Evolutionary conservation across 2,888 invertebrate genomes (phyloP), one percentile per base, ranked within the genome.

Genomic region (Tiphia femorata): DNA sequence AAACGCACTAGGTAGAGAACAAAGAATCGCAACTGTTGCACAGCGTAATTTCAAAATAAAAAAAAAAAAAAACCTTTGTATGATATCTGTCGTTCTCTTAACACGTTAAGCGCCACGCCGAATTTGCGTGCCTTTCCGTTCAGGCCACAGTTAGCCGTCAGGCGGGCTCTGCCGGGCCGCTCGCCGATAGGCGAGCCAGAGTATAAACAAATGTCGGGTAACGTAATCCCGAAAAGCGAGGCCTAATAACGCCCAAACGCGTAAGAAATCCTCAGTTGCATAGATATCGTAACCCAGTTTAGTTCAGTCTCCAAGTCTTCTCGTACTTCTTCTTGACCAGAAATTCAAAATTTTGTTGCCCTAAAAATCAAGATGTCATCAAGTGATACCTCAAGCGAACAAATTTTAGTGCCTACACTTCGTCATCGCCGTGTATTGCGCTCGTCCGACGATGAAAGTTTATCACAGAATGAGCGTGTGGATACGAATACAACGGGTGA

Each of bases 301-400:
- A 21, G 19, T 40, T 40, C 40, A 40, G 20, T 40, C 21, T 21
- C 21, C 41, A 41, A 41, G 14, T n/a, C 41, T 41, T 21, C 23
- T 41, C 41, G 23, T n/a, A 41, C 23, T 41, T 21, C n/a, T 40
- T 40, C 21, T 40, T 40, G 20, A 21, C 41, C 23, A 41, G 41
- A 41, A 41, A 41, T 41, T 41, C 41, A 25, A 25, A 41, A 41
- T 41, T 41, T 23, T 41, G 41, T 41, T 41, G 41, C 12, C 41
- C 41, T 23, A 25, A 41, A 41, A 41, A 41, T 41, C n/a, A 41
- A 23, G 8, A 41, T 41, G 41, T 41, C 41, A 41, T 21, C 41
- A 41, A 41, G 41, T 41, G 41, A 41, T 41, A 23, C 19, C 5
- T 41, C 41, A 41, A 25, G 14, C 23, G 41, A 41, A 41, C 41